Evolutionary conservation across 2,888 invertebrate species (phyloP).

Genomic region (Stenoptilia bipunctidactyla): DNA sequence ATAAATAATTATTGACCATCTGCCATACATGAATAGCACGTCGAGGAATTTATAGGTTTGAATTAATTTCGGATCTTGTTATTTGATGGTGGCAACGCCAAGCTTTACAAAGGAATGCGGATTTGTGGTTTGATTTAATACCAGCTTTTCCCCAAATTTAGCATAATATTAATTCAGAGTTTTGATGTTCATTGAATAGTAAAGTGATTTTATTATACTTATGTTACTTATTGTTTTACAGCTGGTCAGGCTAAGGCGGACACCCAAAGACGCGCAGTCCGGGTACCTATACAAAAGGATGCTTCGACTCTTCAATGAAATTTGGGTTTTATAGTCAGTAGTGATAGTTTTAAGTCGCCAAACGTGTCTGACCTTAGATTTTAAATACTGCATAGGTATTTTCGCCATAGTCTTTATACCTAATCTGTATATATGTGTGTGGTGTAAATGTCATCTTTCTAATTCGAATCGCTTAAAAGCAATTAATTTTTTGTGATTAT

Average conservation of each 20-base stretch:
- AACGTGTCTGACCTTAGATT: neutral
- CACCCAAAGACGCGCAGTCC: neutral
- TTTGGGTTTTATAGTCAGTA: neutral
- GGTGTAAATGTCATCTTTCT: neutral
- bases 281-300: neutral
- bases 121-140: too few relatives aligned
- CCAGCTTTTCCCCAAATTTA: too few relatives aligned
- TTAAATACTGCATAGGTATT: neutral
- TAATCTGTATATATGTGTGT: neutral
- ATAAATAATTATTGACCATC: too few relatives aligned
- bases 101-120: too few relatives aligned
- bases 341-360: slow-evolving; percentile 9
- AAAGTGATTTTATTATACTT: too few relatives aligned
- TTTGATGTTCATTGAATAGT: too few relatives aligned
- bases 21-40: too few relatives aligned
- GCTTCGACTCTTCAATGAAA: neutral
- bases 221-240: slow-evolving; percentile 15
- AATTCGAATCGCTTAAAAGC: neutral
- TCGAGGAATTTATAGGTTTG: too few relatives aligned
- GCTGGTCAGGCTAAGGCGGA: slow-evolving; percentile 22
- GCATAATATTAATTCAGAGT: too few relatives aligned
- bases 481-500: neutral
- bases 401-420: neutral
- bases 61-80: too few relatives aligned
- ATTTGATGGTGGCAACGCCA: too few relatives aligned